Base-by-base conservation (phyloP, 1,140 invertebrate genomes). In the Bacillus rossius region DNA sequence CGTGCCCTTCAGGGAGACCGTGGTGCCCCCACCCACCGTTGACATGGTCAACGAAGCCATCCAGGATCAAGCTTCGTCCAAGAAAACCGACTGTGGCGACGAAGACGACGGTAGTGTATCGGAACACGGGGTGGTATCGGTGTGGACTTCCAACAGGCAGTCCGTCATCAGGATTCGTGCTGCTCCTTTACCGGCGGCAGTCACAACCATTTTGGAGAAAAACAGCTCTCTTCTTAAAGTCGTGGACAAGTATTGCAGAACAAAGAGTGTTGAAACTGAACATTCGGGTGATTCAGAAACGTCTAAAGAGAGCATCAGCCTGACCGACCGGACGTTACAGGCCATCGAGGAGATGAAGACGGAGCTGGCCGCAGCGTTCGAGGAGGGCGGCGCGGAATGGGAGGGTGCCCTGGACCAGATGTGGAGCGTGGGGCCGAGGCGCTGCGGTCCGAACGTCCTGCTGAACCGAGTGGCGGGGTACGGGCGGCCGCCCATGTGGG, bases 1-100 rank as follows among this genome's bases (percentile, higher is more conserved):
- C 63, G 95, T 99, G 2, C 91, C 96, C 13, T 96, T 98, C 65
- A 79, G 92, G 64, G 97, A 99, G 75, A 99, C 96, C 0, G 83
- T 98, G 59, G 83, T 98, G 0, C 79, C 81, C 29, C 85, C 86
- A 14, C 91, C 92, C 0, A 91, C 84, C 67, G 71, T 90, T 1
- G 92, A 96, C 67, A 91, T 92, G 89, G 86, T 92, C 0, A 95
- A 96, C 72, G 92, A 95, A 79, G 81, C 81, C 23, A 92, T 93
- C 64, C 62, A 51, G 16, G 57, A 58, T 29, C 55, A 57, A 25
- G 23, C n/a, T n/a, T 26, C 8, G 26, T 17, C 55, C 37, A 57
- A 42, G 17, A 57, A 49, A 43, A 45, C 43, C 17, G 17, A 20
- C 43, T 19, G 43, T 34, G 10, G 10, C 10, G 10, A 34, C 29